A percentile compares a stretch with the other conserved stretches of the same genome.
phyloP scores from a whole-genome alignment of 2,113 vertebrate species.

The Eonycteris spelaea region DNA sequence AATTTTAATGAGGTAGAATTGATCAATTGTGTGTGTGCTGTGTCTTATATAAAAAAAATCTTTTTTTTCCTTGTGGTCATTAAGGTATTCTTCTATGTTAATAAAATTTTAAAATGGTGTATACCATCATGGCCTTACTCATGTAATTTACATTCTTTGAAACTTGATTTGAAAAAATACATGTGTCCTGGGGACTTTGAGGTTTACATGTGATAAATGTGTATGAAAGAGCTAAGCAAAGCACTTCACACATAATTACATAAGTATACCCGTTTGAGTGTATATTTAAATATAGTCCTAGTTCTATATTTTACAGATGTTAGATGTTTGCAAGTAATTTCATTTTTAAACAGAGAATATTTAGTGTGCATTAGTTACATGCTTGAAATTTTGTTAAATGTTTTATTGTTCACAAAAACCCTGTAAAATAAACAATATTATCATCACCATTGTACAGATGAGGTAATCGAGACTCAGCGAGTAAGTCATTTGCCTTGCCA shows the following conservation, averaged over 20 bases:
- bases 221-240: not conserved
- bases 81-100: not conserved
- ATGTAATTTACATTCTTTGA: not conserved
- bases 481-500: not conserved
- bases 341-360: not conserved
- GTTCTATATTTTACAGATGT: not conserved
- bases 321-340: slow-evolving; percentile 15
- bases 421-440: not conserved
- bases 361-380: not conserved
- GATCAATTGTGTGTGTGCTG: not conserved
- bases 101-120: not conserved
- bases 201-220: not conserved
- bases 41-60: not conserved
- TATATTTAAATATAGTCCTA: not conserved
- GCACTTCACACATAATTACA: not conserved
- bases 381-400: not conserved
- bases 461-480: not conserved
- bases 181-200: not conserved
- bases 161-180: not conserved
- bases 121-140: not conserved
- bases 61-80: not conserved
- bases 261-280: not conserved
- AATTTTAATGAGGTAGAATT: slow-evolving; percentile 1
- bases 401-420: not conserved
- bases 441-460: not conserved